Conservation (phyloP, 2,888 invertebrate species). For the Agonum fuliginosum region DNA sequence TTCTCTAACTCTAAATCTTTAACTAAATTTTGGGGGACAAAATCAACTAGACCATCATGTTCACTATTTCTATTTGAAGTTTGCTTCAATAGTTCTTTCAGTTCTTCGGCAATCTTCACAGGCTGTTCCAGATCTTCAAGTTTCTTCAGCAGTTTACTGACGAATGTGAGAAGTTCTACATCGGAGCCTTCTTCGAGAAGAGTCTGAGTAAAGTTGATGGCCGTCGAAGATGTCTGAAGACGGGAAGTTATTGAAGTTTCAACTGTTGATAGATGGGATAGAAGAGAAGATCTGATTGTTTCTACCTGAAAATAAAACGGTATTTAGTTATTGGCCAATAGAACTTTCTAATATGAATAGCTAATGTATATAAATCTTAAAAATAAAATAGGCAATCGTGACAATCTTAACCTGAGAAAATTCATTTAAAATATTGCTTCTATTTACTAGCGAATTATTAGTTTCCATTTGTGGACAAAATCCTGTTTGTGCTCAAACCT, state of each 20-base stretch:
- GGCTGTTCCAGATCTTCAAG: constrained; percentile 78
- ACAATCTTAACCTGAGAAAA: too few relatives aligned
- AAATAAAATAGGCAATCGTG: too few relatives aligned
- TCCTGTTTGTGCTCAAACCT: too few relatives aligned
- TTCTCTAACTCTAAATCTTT: background rate
- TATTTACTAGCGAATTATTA: too few relatives aligned
- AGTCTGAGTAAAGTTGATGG: constrained; percentile 80
- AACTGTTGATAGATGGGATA: constrained; percentile 70
- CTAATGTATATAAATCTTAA: too few relatives aligned
- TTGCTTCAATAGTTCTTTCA: background rate
- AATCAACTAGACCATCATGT: constrained; percentile 5
- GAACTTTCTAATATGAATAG: too few relatives aligned
- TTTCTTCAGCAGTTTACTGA: constrained; percentile 79
- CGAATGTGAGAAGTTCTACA: constrained; percentile 82
- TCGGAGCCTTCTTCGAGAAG: constrained; percentile 78
- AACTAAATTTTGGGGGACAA: background rate
- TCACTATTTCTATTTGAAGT: background rate
- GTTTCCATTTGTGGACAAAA: too few relatives aligned
- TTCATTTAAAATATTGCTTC: too few relatives aligned
- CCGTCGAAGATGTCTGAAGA: constrained; percentile 64
- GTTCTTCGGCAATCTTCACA: constrained; percentile 70
- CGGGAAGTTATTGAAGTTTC: constrained; percentile 18
- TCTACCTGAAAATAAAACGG: constrained; percentile 57
- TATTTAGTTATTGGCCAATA: too few relatives aligned
- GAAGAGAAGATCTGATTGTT: constrained; percentile 68